Evolutionary conservation across 2,113 vertebrate species (phyloP).

Genomic region (Phylloscopus trochiloides): DNA sequence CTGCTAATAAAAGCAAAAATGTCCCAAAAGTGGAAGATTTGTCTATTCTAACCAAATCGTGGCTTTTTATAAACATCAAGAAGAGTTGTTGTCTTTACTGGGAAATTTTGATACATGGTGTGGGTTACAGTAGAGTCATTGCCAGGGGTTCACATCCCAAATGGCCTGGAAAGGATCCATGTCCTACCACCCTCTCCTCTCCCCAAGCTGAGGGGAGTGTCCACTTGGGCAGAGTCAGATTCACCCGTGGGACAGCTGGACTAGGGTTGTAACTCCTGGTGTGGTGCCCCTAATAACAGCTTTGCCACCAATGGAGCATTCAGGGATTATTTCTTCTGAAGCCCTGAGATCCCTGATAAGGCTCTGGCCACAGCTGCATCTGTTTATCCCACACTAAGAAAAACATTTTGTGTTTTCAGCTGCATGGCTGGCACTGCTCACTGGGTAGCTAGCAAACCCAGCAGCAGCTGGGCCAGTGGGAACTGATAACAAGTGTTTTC

Average conservation of each 20-base stretch:
- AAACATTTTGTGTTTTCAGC: background rate
- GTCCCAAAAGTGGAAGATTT: background rate
- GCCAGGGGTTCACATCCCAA: background rate
- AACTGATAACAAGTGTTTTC: background rate
- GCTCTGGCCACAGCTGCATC: background rate
- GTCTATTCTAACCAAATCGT: background rate
- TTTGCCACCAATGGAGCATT: fast-evolving
- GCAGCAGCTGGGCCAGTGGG: background rate
- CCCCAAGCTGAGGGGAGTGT: fast-evolving
- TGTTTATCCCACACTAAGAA: background rate
- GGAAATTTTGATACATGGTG: background rate
- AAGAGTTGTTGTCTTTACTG: background rate
- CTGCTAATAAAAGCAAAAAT: background rate
- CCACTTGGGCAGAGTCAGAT: background rate
- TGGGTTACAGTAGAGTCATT: background rate
- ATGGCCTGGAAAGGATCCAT: fast-evolving
- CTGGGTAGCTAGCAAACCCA: background rate
- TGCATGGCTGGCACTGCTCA: fast-evolving
- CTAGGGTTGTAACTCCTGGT: fast-evolving
- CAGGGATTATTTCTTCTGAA: fast-evolving
- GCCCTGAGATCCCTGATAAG: background rate
- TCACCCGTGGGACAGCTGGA: fast-evolving
- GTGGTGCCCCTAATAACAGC: background rate
- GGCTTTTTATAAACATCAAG: background rate
- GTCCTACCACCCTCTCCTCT: background rate